These are phyloP conservation scores for Miltochrista miniata DNA, from an alignment of 2,888 invertebrate genomes.

Conservation along the genomic window DNA sequence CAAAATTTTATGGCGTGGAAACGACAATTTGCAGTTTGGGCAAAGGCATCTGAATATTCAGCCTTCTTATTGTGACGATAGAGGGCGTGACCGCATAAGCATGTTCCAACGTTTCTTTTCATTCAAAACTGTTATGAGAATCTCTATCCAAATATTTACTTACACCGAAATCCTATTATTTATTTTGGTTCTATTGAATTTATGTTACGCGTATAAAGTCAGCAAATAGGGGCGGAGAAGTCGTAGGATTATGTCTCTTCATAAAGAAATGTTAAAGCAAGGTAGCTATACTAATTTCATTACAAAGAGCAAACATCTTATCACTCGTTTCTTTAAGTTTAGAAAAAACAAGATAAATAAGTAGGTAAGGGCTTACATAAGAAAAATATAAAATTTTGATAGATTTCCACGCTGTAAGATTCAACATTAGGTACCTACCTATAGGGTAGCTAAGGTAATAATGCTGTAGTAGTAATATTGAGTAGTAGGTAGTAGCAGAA, in stretches of 20 bases:
- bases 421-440: too few species aligned
- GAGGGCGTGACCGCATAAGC: slow-evolving; percentile 77
- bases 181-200: slow-evolving; percentile 31
- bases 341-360: too few species aligned
- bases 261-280: neutral
- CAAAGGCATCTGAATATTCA: slow-evolving; percentile 39
- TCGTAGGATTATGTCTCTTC: neutral
- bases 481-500: too few species aligned
- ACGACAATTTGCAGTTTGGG: slow-evolving; percentile 77
- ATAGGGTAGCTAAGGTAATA: too few species aligned
- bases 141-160: slow-evolving; percentile 80
- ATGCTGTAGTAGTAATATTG: too few species aligned
- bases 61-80: slow-evolving; percentile 56
- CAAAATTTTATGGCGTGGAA: slow-evolving; percentile 78
- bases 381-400: too few species aligned
- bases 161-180: slow-evolving; percentile 58
- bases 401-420: too few species aligned
- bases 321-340: too few species aligned
- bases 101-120: slow-evolving; percentile 20
- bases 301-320: neutral
- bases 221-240: slow-evolving; percentile 26
- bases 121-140: slow-evolving; percentile 69
- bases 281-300: neutral
- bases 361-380: too few species aligned
- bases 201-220: slow-evolving; percentile 6